Evolutionary conservation across 2,113 vertebrate species (phyloP).

Genomic region (Sapajus apella): DNA sequence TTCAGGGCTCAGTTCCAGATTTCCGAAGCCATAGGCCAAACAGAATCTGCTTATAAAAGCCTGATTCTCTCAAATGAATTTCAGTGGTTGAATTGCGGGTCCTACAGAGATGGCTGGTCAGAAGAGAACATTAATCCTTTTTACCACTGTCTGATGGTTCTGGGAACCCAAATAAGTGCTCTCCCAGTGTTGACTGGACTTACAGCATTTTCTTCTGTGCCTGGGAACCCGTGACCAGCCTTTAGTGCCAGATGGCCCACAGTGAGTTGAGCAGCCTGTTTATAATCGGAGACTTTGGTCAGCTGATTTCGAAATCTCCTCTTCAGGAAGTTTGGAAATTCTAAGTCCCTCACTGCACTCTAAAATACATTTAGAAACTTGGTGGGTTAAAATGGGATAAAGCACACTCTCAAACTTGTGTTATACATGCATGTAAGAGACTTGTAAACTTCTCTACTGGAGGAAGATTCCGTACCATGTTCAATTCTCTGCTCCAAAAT

Average conservation of each 20-base stretch:
- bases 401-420: not conserved
- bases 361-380: not conserved
- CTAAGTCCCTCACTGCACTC: not conserved
- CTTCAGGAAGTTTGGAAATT: not conserved
- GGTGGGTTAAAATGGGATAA: not conserved
- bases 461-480: not conserved
- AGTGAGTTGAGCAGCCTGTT: constrained; percentile 51
- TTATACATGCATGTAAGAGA: not conserved
- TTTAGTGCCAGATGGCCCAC: constrained; percentile 68
- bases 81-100: constrained; percentile 15
- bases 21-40: constrained; percentile 38
- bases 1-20: constrained; percentile 54
- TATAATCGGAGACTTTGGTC: constrained; percentile 56
- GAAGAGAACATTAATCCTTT: not conserved
- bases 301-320: constrained; percentile 56
- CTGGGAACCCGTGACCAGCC: constrained; percentile 54
- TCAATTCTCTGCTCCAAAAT: not conserved
- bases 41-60: constrained; percentile 41
- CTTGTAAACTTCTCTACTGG: not conserved
- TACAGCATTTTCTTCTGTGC: not conserved
- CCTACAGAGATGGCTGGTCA: not conserved
- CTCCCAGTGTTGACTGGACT: constrained; percentile 40
- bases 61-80: constrained; percentile 31
- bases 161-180: constrained; percentile 36
- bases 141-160: constrained; percentile 30